Conservation (phyloP, 2,888 invertebrate species). For the Chrysolina oricalcia region DNA sequence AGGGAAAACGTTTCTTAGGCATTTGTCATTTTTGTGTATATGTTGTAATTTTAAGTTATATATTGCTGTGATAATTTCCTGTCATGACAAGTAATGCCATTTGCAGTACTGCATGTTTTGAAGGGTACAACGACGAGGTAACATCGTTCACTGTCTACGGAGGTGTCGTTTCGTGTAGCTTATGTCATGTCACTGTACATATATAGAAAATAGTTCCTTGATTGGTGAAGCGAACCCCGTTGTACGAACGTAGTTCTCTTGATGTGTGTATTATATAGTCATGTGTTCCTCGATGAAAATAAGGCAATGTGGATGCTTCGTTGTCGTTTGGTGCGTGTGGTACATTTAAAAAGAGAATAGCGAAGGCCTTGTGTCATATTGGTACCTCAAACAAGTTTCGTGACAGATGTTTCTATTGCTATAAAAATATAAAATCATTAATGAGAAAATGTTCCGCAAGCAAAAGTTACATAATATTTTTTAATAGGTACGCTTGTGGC, state of each 20-base stretch:
- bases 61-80: constrained; percentile 67
- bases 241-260: constrained; percentile 22
- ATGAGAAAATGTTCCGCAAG: no score
- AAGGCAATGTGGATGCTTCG: constrained; percentile 31
- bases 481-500: no score
- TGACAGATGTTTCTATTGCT: no score
- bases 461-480: no score
- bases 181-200: constrained; percentile 27
- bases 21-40: constrained; percentile 58
- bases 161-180: constrained; percentile 7
- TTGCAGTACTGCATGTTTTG: constrained; percentile 33
- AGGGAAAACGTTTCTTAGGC: constrained; percentile 34
- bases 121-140: constrained; percentile 5
- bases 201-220: constrained; percentile 28
- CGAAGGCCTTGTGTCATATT: neutral
- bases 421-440: no score
- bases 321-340: constrained; percentile 31
- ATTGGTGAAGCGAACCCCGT: constrained; percentile 27
- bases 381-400: neutral
- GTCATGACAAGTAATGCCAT: constrained; percentile 67
- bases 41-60: constrained; percentile 58
- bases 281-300: constrained; percentile 37
- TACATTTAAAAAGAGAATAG: constrained; percentile 21
- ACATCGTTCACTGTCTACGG: neutral
- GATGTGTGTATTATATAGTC: constrained; percentile 34